These are phyloP conservation scores for Drosophila subpulchrella DNA, from an alignment of 1,140 invertebrate genomes.

Conservation along the genomic window DNA sequence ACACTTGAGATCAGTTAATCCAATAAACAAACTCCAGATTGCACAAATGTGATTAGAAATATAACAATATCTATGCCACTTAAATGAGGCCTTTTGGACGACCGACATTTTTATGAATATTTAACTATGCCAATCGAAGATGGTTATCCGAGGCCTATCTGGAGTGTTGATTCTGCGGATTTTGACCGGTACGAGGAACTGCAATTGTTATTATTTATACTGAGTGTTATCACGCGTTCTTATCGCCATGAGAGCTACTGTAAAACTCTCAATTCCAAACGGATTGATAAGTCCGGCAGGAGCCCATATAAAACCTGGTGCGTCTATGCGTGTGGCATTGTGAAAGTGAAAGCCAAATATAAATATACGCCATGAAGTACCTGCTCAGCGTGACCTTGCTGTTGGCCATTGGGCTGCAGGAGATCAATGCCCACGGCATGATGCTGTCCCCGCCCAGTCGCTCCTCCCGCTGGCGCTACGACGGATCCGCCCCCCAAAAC, in stretches of 20 bases:
- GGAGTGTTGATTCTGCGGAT: constrained; percentile 29
- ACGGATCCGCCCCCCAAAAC: constrained; percentile 86
- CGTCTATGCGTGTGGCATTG: constrained; percentile 28
- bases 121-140: constrained; percentile 50
- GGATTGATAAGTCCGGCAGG: constrained; percentile 43
- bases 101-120: constrained; percentile 59
- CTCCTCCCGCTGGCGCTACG: constrained; percentile 88
- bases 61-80: constrained; percentile 13
- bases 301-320: constrained; percentile 48
- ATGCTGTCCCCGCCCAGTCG: constrained; percentile 89
- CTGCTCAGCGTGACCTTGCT: constrained; percentile 60
- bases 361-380: constrained; percentile 55
- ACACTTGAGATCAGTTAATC: constrained; percentile 36
- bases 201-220: constrained; percentile 44
- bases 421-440: constrained; percentile 87
- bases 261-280: constrained; percentile 61
- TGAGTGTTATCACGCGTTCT: constrained; percentile 25
- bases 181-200: constrained; percentile 6
- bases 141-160: constrained; percentile 52
- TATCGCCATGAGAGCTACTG: constrained; percentile 59
- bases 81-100: neutral
- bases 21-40: constrained; percentile 39
- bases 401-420: constrained; percentile 60
- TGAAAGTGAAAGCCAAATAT: constrained; percentile 67
- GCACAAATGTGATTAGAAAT: constrained; percentile 18